Base-by-base conservation (phyloP, 2,113 vertebrate species). In the Phainopepla nitens region DNA sequence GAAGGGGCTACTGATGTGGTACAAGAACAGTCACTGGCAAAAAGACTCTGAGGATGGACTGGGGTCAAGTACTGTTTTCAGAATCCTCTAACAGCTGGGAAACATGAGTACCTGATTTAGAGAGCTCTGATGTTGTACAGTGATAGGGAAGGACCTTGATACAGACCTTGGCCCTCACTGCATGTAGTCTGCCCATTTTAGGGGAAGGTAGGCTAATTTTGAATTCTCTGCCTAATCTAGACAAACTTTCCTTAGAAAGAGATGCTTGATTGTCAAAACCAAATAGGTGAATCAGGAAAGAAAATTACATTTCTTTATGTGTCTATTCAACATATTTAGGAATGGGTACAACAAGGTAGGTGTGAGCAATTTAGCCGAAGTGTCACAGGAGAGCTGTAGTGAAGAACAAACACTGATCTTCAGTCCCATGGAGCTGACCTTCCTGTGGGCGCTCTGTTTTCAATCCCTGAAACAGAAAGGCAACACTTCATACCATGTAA, bases 221-320 rank as follows among this genome's bases (percentile, higher is more conserved):
- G 49, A 60, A 39, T 68, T 58, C 11, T 82, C 49, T 75, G 42
- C 11, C 13, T 66, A 24, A 79, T 33, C 19, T 42, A 75, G 73
- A 41, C 22, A 82, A 71, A 58, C 3, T 35, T 65, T 41, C 42
- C 16, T 24, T 29, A 77, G 64, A 78, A 83, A 81, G 56, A 49
- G 22, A 53, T 65, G 11, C 6, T 25, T 0, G 3, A 15, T 13
- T 6, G 1, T 68, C 42, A 45, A 68, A 82, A 58, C 10, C 28
- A 84, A 10, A 7, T 33, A 31, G 35, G 15, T 9, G 4, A 75
- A 35, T 42, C 28, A 44, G n/a, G 39, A 66, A 45, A 51, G 18
- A 81, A 57, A 56, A 28, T 22, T 6, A 35, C 3, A 5, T 50
- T 82, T 87, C 44, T 75, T 78, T 11, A 17, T 0, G 2, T 60